Conservation (phyloP, 1,140 invertebrate species). For the Neodiprion fabricii region DNA sequence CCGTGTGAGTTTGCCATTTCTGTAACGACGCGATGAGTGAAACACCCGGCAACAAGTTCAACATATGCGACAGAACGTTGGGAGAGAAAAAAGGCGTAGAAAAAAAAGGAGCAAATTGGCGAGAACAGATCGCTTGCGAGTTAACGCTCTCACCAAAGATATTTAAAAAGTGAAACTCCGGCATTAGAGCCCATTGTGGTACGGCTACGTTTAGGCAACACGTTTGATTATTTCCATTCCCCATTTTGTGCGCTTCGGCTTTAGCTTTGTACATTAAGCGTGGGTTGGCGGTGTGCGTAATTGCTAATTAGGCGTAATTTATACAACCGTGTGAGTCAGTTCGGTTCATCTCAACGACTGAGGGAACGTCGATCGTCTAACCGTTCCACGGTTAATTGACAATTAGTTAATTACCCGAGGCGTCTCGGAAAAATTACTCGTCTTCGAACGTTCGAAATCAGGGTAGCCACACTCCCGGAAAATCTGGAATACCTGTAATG, state of each 20-base stretch:
- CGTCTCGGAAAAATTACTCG: too few species aligned
- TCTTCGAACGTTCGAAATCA: too few species aligned
- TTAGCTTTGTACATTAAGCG: background rate
- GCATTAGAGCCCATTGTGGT: background rate
- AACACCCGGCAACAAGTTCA: too few species aligned
- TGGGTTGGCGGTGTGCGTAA: background rate
- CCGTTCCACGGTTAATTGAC: too few species aligned
- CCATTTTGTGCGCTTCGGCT: background rate
- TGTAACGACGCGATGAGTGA: background rate
- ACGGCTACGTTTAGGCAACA: background rate
- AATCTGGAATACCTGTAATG: too few species aligned
- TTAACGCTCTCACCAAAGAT: slow-evolving; percentile 50
- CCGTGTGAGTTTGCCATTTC: background rate
- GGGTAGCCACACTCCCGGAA: too few species aligned
- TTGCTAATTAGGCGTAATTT: too few species aligned
- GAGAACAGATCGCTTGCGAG: slow-evolving; percentile 7
- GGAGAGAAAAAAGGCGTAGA: background rate
- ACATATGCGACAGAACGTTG: too few species aligned
- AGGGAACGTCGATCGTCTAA: too few species aligned
- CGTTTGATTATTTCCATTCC: background rate
- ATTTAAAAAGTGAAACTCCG: slow-evolving; percentile 52
- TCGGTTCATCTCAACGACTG: too few species aligned
- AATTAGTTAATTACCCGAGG: too few species aligned
- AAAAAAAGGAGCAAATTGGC: slow-evolving; percentile 18
- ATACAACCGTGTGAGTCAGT: too few species aligned